Base-by-base conservation (phyloP, 2,888 invertebrate species). In the Leptinotarsa rubiginosa region DNA sequence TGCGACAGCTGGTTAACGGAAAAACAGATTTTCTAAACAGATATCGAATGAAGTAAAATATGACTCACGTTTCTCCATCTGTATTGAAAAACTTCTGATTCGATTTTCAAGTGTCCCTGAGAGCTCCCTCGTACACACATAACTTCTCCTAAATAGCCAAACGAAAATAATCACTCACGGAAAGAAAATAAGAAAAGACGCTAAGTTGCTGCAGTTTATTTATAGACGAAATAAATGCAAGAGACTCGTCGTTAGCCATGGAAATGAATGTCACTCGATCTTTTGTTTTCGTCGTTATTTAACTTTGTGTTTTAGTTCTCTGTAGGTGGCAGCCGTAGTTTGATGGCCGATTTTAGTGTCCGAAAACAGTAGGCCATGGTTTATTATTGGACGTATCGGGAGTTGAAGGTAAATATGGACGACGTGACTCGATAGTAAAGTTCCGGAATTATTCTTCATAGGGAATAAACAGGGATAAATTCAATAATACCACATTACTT, bases 241-340 rank as follows among this genome's bases (percentile, higher is more conserved):
- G 56, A 56, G 22, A 22, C 56, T 56, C 56, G 56, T 56, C 56
- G 56, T 62, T 62, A 62, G 31, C 62, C 62, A 62, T 62, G 62
- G 41, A 62, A n/a, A 62, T 41, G 62, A 62, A 62, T 62, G 62
- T 31, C 62, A 62, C 62, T 62, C 41, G 62, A 62, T 62, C 25
- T 62, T 62, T 62, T 62, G 62, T 62, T 41, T 62, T 62, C 31
- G 62, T 62, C 62, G 41, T 62, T 31, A 62, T 62, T 62, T 41
- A 25, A 62, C 62, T 62, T 62, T 62, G 31, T 41, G 62, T 62
- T 62, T 62, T 16, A 31, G 25, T 62, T 62, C 62, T 25, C 62
- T 62, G 62, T 62, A 62, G 62, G 62, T 62, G 62, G 62, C 56
- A 56, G 22, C 62, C 31, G 41, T n/a, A 62, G n/a, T 25, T 31